Base-by-base conservation (phyloP, 2,888 invertebrate species). In the Apoda limacodes region DNA sequence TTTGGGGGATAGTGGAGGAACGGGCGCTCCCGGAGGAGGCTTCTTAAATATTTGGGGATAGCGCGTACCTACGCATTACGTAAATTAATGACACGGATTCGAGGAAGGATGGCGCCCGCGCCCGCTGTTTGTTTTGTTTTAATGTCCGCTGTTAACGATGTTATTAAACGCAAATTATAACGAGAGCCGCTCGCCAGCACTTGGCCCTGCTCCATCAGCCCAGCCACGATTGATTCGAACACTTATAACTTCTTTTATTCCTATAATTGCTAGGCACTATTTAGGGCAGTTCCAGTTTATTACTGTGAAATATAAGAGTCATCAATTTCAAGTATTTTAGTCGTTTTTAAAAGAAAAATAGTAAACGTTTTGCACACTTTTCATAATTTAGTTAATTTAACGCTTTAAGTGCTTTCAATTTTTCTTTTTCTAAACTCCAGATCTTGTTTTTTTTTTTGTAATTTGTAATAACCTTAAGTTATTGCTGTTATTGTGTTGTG, bases 31-130 rank as follows among this genome's bases (percentile, higher is more conserved):
- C 74, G 72, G 69, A 81, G 78, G 78, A 76, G 80, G 78, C 80
- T 78, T 80, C 80, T 80, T 80, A 80, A 80, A 80, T 80, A 80
- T 80, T 80, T 80, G 80, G 78, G 80, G 80, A 78, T 80, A 80
- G 80, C 80, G 80, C 80, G 80, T 78, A 80, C 78, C 76, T 78
- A 78, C 80, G 80, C 80, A 80, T 80, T 80, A 80, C 80, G 80
- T 78, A 80, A 80, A 80, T 80, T 78, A 80, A 80, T 80, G 80
- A 80, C 80, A 78, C 80, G 80, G 80, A 78, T 80, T 80, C 80
- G 71, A 75, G 78, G 80, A 78, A 78, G 80, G 80, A 76, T 76
- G 78, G 76, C 74, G 70, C 58, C 67, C 68, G 54, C 68, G 64
- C 60, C 56, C 63, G 56, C 64, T 74, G 75, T 76, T 76, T 80